Evolutionary conservation across 2,888 invertebrate genomes (phyloP), one percentile per base, ranked within the genome.

Genomic region (Ennomos quercinarius): DNA sequence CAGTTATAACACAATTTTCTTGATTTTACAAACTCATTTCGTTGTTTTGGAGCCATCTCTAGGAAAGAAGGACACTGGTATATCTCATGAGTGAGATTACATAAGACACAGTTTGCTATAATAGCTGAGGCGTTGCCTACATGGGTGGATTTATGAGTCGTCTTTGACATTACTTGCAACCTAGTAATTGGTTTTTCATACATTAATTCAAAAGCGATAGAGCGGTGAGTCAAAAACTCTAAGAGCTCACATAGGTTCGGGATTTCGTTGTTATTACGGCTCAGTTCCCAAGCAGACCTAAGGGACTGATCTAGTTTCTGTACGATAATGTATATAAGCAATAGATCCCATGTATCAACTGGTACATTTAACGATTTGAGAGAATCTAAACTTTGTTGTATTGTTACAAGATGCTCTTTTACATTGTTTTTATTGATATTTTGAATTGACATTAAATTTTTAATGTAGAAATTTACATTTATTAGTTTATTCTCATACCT

Each of bases 1-100:
- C 51, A 52, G n/a, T 52, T 52, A 8, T 10, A 52, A 8, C 51
- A 52, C 36, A 46, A 12, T 36, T 12, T 36, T 8, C 8, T 46
- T 5, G 37, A 10, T 11, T 11, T 43, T 13, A 45, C 50, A 10
- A 35, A 8, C 9, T 50, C 42, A 42, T 50, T 42, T 3, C 17
- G 1, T 17, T 17, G 17, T 17, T 17, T 17, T 37, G 37, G 37
- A 9, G 37, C 10, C 37, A 37, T 37, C 10, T 37, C 37, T 37
- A 37, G 5, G 37, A 37, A 37, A 37, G 37, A 37, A 37, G 37
- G 37, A 37, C 37, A 37, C 10, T 37, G 8, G 10, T 37, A 37
- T 37, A 37, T 3, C 5, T 37, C 17, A 17, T 17, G 17, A 17
- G 17, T 17, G 17, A 17, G 17, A 17, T 17, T 17, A 17, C 17